These are phyloP conservation scores for Rhynchophorus ferrugineus DNA, from an alignment of 1,140 invertebrate genomes.

Conservation along the genomic window DNA sequence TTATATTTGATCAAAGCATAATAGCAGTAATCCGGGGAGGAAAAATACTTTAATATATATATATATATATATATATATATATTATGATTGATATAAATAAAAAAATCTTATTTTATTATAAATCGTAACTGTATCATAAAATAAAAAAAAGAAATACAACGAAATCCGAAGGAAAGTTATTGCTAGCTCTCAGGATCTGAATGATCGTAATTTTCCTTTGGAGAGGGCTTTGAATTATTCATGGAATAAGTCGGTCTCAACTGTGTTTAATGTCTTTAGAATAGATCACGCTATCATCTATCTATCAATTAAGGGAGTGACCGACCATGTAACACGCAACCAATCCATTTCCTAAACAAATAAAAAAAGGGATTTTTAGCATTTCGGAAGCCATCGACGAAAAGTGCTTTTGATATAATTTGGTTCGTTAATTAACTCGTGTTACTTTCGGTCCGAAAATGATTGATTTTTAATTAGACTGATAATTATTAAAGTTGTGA, in stretches of 20 bases:
- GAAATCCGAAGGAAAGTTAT: background rate
- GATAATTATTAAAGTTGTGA: background rate
- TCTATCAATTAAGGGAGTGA: background rate
- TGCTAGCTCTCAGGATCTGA: background rate
- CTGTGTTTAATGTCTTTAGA: background rate
- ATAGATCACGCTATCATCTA: background rate
- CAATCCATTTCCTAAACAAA: background rate
- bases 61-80: too few relatives aligned
- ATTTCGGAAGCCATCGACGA: background rate
- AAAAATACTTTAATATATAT: too few relatives aligned
- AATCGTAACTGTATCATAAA: too few relatives aligned
- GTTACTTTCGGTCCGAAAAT: background rate
- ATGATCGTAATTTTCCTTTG: background rate
- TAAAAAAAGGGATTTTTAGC: background rate
- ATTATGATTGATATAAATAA: too few relatives aligned
- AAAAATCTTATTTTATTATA: too few relatives aligned
- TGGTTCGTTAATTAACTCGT: too few relatives aligned
- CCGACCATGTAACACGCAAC: background rate
- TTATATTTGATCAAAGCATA: too few relatives aligned
- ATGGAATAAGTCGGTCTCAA: background rate
- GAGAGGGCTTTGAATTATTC: background rate
- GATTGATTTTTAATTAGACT: background rate
- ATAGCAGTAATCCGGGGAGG: too few relatives aligned
- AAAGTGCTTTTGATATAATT: background rate
- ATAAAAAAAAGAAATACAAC: background rate